Evolutionary conservation across 2,888 invertebrate genomes (phyloP).

Genomic region (Oligia strigilis): DNA sequence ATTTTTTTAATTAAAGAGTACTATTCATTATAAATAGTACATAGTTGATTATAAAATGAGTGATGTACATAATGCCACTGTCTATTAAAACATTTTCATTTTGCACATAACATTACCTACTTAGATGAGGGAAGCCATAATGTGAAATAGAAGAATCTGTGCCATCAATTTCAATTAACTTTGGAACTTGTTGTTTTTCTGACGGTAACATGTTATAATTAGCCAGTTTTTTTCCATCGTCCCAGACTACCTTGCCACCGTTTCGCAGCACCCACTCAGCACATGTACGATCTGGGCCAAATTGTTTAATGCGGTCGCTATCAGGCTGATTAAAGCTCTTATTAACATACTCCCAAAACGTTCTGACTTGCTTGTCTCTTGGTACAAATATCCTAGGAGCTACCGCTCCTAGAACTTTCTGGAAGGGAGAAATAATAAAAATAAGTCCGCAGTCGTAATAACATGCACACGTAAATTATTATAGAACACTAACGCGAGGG

Average conservation of each 20-base stretch:
- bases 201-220: constrained; percentile 95
- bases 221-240: constrained; percentile 86
- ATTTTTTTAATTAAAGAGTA: not conserved
- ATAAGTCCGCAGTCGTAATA: not conserved
- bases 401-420: constrained; percentile 51
- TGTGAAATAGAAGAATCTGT: constrained; percentile 95
- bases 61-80: not conserved
- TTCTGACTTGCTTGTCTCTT: constrained; percentile 74
- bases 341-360: constrained; percentile 90
- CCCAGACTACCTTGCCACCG: constrained; percentile 95
- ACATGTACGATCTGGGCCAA: constrained; percentile 97
- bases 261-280: constrained; percentile 98
- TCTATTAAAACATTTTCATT: not conserved
- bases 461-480: not conserved
- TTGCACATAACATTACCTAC: constrained; percentile 80
- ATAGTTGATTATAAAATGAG: not conserved
- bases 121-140: constrained; percentile 95
- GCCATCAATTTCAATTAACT: constrained; percentile 94
- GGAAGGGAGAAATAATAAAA: constrained; percentile 30
- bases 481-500: not conserved
- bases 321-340: constrained; percentile 93
- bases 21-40: not conserved
- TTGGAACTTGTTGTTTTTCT: constrained; percentile 87
- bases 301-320: constrained; percentile 91
- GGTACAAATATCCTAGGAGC: constrained; percentile 62